A percentile compares a stretch with the other conserved stretches of the same genome.
These are phyloP conservation scores for Paelopatides confundens DNA, from an alignment of 53 echinoderm and acorn worm genomes.

Conservation along the genomic window DNA sequence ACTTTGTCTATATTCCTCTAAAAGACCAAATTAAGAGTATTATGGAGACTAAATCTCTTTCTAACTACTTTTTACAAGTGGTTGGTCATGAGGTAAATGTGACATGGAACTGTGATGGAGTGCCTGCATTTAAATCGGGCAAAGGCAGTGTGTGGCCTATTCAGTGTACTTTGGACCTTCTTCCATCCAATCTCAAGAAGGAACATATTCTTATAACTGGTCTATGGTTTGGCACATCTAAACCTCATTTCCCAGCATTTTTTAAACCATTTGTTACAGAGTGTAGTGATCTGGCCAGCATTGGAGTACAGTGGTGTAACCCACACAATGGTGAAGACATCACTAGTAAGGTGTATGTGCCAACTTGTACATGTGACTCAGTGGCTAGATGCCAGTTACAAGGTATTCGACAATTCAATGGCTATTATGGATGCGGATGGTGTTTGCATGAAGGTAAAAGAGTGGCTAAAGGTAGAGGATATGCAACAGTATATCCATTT, in stretches of 20 bases:
- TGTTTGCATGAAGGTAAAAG: slow-evolving; percentile 11
- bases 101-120: slow-evolving; percentile 71
- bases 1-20: slow-evolving; percentile 11
- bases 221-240: slow-evolving; percentile 51
- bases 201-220: slow-evolving; percentile 34
- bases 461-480: slow-evolving; percentile 21
- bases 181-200: not conserved
- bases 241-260: slow-evolving; percentile 55
- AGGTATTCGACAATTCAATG: slow-evolving; percentile 51
- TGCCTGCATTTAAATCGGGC: slow-evolving; percentile 71
- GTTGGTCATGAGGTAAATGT: not conserved
- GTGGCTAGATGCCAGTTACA: slow-evolving; percentile 62
- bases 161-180: slow-evolving; percentile 20
- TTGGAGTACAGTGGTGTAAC: slow-evolving; percentile 29
- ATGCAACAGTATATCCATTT: slow-evolving; percentile 13
- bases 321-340: not conserved
- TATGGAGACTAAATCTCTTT: not conserved
- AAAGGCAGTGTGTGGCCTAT: slow-evolving; percentile 70
- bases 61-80: not conserved
- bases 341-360: slow-evolving; percentile 12
- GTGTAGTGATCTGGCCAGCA: slow-evolving; percentile 12
- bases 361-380: slow-evolving; percentile 42
- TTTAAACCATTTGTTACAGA: slow-evolving; percentile 54
- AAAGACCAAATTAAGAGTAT: not conserved
- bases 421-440: slow-evolving; percentile 50